These are phyloP conservation scores for Aurelia aurita DNA, from an alignment of 30 jellyfish, hydroid and myxozoan species.

Conservation along the genomic window DNA sequence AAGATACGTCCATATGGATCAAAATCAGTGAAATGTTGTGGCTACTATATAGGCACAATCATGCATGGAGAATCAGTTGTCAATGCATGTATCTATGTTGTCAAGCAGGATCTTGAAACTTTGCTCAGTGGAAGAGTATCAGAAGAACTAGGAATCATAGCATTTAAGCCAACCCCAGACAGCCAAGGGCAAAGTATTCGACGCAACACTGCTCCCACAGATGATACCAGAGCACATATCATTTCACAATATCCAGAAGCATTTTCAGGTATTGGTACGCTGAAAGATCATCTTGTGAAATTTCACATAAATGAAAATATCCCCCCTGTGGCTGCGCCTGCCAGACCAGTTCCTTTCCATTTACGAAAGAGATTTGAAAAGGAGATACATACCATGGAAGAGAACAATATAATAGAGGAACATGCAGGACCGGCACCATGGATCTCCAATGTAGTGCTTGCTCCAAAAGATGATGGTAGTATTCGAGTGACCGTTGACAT, in stretches of 20 bases:
- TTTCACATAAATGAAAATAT: conserved; percentile 34
- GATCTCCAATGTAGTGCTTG: no score
- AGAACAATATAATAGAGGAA: no score
- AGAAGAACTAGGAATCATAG: conserved; percentile 40
- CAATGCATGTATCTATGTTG: conserved; percentile 39
- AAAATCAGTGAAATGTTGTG: conserved; percentile 56
- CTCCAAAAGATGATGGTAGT: no score
- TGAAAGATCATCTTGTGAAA: conserved; percentile 29
- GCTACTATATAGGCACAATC: conserved; percentile 54
- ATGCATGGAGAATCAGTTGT: conserved; percentile 76
- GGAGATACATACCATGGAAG: background rate
- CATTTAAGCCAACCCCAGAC: conserved; percentile 31
- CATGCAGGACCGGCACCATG: no score
- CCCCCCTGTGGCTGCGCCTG: conserved; percentile 32
- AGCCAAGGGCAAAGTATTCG: background rate
- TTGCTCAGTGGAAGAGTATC: conserved; percentile 44
- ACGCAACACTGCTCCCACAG: conserved; percentile 6
- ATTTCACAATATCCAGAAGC: conserved; percentile 37
- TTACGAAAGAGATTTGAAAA: background rate
- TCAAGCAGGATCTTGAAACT: conserved; percentile 16
- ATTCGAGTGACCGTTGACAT: no score
- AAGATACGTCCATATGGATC: conserved; percentile 68
- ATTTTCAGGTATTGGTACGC: conserved; percentile 42
- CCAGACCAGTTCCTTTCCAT: conserved; percentile 23
- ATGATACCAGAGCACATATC: background rate